Evolutionary conservation across 2,888 invertebrate genomes (phyloP).

Genomic region (Rhagium mordax): DNA sequence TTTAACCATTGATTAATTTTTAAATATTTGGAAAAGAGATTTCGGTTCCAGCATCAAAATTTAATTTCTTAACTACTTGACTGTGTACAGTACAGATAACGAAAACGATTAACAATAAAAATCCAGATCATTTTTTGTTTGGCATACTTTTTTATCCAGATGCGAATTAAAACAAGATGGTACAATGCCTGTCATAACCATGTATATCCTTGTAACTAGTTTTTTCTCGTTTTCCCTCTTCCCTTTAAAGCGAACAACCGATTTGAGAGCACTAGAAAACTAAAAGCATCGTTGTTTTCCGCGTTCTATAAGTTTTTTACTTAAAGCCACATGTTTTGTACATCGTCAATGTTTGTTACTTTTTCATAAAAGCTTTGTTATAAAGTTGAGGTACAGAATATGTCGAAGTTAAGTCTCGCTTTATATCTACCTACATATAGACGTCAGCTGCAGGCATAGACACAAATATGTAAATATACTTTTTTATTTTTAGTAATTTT

Average conservation of each 20-base stretch:
- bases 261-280: constrained; percentile 50
- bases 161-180: constrained; percentile 11
- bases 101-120: neutral
- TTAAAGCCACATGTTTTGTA: constrained; percentile 45
- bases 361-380: constrained; percentile 18
- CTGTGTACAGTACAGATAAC: neutral
- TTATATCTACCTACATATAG: neutral
- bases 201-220: constrained; percentile 21
- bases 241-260: constrained; percentile 33
- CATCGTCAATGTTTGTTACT: constrained; percentile 24
- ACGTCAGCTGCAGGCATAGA: neutral
- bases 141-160: neutral
- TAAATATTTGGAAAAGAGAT: too few relatives aligned
- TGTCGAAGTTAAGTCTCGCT: constrained; percentile 11
- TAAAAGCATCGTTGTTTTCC: constrained; percentile 49
- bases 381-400: constrained; percentile 4
- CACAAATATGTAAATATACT: constrained; percentile 12
- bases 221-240: constrained; percentile 18
- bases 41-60: too few relatives aligned
- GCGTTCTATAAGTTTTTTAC: constrained; percentile 47
- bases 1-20: too few relatives aligned
- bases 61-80: too few relatives aligned
- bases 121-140: neutral
- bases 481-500: constrained; percentile 49
- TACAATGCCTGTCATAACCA: constrained; percentile 25